A percentile compares a stretch with the other conserved stretches of the same genome.
These are phyloP conservation scores for Thelaira solivaga DNA, from an alignment of 2,888 invertebrate genomes.

Conservation along the genomic window DNA sequence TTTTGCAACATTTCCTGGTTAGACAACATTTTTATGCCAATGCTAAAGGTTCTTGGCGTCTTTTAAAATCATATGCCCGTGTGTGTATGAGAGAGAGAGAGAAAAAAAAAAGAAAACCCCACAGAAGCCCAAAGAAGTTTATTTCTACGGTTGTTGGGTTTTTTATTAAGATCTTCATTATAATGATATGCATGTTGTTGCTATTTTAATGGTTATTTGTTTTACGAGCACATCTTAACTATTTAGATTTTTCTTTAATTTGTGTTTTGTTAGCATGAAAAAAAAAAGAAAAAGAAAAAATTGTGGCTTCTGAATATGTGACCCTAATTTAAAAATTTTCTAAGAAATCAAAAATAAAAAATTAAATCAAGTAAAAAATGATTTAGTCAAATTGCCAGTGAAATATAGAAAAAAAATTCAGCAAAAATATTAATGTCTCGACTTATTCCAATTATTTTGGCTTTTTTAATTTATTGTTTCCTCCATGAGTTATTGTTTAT, in stretches of 20 bases:
- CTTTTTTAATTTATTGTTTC: too few relatives aligned
- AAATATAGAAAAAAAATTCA: too few relatives aligned
- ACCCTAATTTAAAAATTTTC: too few relatives aligned
- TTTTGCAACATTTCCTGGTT: constrained; percentile 62
- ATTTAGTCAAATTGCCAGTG: too few relatives aligned
- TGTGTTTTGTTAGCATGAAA: constrained; percentile 1
- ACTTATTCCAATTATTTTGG: too few relatives aligned
- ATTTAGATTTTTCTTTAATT: constrained; percentile 1
- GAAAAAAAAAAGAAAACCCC: not conserved
- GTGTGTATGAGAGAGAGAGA: not conserved
- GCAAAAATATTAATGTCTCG: too few relatives aligned
- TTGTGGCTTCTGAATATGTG: too few relatives aligned
- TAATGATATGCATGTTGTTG: constrained; percentile 13
- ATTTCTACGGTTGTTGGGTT: constrained; percentile 36
- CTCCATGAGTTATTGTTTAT: too few relatives aligned
- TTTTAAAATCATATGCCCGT: not conserved
- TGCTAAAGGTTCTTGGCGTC: constrained; percentile 54
- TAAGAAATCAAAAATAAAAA: too few relatives aligned
- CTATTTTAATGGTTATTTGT: constrained; percentile 10
- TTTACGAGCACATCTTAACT: constrained; percentile 7
- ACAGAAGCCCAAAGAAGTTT: constrained; percentile 43
- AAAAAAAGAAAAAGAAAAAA: too few relatives aligned
- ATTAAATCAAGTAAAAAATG: too few relatives aligned
- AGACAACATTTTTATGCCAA: constrained; percentile 59
- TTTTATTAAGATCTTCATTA: constrained; percentile 34